phyloP scores from a whole-genome alignment of 2,797 vertebrate genomes.

The Scomberomorus guttatus region DNA sequence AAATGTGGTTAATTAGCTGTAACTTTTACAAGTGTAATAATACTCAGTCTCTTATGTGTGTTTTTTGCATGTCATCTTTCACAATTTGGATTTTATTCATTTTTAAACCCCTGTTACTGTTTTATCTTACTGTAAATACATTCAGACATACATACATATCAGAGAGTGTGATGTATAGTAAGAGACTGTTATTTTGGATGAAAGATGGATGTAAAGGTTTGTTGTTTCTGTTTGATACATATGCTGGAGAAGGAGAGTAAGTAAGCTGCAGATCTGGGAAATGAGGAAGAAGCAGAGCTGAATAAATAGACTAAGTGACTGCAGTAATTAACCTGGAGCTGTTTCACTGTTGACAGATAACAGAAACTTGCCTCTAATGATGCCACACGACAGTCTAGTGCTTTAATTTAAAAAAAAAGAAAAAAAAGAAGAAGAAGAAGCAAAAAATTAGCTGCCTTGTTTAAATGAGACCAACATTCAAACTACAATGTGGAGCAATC shows the following conservation, averaged over 20 bases:
- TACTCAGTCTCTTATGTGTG: background rate
- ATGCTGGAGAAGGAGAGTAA: slow-evolving; percentile 12
- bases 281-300: slow-evolving; percentile 67
- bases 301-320: slow-evolving; percentile 61
- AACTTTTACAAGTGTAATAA: background rate
- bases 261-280: slow-evolving; percentile 45
- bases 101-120: background rate
- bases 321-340: slow-evolving; percentile 73
- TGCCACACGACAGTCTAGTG: slow-evolving; percentile 40
- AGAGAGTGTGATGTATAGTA: background rate
- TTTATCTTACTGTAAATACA: background rate
- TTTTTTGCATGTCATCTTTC: background rate
- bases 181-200: background rate
- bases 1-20: slow-evolving; percentile 12
- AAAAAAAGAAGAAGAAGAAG: slow-evolving; percentile 32
- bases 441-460: slow-evolving; percentile 28
- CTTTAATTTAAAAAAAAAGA: too few relatives aligned
- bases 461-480: slow-evolving; percentile 34
- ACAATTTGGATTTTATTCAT: background rate
- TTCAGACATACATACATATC: too few relatives aligned
- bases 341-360: slow-evolving; percentile 66
- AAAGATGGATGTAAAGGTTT: slow-evolving; percentile 14
- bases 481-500: slow-evolving; percentile 21
- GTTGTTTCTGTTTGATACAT: slow-evolving; percentile 13
- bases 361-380: slow-evolving; percentile 63